phyloP scores from a whole-genome alignment of 2,797 vertebrate species.

The Petrocephalus sullivani region DNA sequence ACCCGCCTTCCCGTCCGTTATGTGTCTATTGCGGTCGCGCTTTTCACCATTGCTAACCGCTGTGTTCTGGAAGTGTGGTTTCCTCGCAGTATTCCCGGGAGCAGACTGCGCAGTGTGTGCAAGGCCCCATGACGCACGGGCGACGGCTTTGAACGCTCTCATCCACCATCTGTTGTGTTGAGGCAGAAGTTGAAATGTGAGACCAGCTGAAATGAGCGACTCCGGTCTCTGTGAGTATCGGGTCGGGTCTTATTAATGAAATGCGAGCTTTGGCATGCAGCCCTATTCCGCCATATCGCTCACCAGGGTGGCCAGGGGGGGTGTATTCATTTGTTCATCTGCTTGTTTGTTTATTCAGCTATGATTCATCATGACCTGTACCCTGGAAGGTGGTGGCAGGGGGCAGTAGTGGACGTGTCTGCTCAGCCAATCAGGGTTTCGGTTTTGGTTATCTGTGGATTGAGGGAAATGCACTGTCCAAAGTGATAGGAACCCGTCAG shows the following conservation, averaged over 20 bases:
- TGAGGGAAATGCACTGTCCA: not conserved
- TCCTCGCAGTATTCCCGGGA: not conserved
- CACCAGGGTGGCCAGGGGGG: not conserved
- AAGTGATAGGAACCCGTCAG: not conserved
- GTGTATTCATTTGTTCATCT: constrained; percentile 10
- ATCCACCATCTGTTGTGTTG: not conserved
- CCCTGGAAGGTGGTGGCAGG: not conserved
- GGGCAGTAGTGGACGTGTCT: not conserved
- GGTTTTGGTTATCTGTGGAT: not conserved
- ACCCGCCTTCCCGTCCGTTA: not conserved
- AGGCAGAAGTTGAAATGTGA: not conserved
- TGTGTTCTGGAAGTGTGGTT: not conserved
- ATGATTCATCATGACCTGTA: constrained; percentile 18
- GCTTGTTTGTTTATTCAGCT: constrained; percentile 18
- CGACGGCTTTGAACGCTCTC: not conserved
- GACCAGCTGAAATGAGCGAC: not conserved
- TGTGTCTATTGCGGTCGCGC: not conserved
- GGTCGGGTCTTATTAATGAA: not conserved
- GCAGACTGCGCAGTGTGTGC: not conserved
- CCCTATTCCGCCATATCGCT: not conserved
- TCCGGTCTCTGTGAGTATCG: not conserved
- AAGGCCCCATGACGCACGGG: not conserved
- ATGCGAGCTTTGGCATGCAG: not conserved
- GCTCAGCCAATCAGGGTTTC: not conserved
- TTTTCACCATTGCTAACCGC: not conserved